Evolutionary conservation across 2,797 vertebrate genomes (phyloP).

Genomic region (Pseudocheirus occidentalis): DNA sequence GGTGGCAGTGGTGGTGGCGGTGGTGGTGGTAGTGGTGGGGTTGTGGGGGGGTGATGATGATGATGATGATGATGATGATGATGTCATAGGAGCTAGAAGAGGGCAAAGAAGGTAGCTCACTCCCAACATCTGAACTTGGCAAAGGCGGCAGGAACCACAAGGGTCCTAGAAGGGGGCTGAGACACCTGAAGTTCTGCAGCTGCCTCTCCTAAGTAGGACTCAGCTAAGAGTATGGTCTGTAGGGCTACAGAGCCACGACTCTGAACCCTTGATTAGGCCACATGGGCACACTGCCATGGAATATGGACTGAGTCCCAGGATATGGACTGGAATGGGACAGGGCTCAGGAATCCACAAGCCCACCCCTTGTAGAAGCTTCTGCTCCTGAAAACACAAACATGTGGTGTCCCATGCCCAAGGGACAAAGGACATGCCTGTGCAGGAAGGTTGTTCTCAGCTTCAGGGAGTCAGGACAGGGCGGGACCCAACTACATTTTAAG

Average conservation of each 20-base stretch:
- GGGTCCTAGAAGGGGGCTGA: neutral
- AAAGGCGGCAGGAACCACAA: neutral
- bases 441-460: constrained; percentile 54
- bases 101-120: neutral
- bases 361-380: constrained; percentile 31
- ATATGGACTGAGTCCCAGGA: neutral
- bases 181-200: neutral
- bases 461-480: constrained; percentile 19
- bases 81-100: neutral
- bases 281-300: neutral
- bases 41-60: neutral
- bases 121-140: neutral
- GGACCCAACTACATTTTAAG: constrained; percentile 56
- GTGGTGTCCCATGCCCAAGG: constrained; percentile 41
- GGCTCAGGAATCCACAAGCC: constrained; percentile 31
- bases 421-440: constrained; percentile 55
- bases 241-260: neutral
- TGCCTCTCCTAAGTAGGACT: neutral
- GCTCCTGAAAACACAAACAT: constrained; percentile 29
- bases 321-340: neutral
- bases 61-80: neutral
- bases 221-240: neutral
- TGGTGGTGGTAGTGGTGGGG: neutral
- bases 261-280: neutral
- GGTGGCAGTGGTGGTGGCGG: too few species aligned